Conservation (phyloP, 2,113 vertebrate species). For the Poeciliopsis retropinna region DNA sequence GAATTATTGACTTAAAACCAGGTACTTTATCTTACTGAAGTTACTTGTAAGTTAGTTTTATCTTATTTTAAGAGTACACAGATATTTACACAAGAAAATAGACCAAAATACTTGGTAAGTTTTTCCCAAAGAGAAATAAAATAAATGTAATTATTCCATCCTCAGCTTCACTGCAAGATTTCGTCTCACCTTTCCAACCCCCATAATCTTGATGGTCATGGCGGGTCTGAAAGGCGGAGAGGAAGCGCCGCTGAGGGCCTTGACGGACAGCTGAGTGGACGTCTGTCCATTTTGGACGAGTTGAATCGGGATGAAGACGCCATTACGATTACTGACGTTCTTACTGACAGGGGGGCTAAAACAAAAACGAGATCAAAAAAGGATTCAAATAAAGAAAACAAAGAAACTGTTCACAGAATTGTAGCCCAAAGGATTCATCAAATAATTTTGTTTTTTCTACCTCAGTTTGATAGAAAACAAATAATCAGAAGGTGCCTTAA, state of each 20-base stretch:
- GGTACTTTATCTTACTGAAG: too few species aligned
- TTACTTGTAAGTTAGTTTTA: too few species aligned
- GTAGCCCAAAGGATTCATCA: too few species aligned
- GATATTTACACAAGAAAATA: too few species aligned
- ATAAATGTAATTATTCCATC: neutral
- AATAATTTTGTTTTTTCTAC: too few species aligned
- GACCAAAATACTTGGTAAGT: too few species aligned
- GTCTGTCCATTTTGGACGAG: constrained; percentile 16
- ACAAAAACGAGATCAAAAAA: neutral
- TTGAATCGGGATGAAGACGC: constrained; percentile 58
- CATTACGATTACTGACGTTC: neutral
- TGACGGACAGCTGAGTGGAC: constrained; percentile 55
- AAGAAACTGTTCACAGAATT: too few species aligned
- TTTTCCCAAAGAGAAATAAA: too few species aligned
- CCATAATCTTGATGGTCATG: constrained; percentile 61
- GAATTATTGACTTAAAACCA: too few species aligned
- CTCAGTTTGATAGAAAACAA: too few species aligned
- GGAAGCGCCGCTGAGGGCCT: constrained; percentile 27
- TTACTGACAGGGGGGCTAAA: neutral
- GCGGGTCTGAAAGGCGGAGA: constrained; percentile 27
- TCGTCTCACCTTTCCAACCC: constrained; percentile 24
- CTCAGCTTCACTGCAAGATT: neutral
- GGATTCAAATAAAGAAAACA: neutral
- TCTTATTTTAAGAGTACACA: too few species aligned
- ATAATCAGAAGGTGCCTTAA: too few species aligned